phyloP scores from a whole-genome alignment of 2,113 vertebrate species.

The Zosterops pallidus region DNA sequence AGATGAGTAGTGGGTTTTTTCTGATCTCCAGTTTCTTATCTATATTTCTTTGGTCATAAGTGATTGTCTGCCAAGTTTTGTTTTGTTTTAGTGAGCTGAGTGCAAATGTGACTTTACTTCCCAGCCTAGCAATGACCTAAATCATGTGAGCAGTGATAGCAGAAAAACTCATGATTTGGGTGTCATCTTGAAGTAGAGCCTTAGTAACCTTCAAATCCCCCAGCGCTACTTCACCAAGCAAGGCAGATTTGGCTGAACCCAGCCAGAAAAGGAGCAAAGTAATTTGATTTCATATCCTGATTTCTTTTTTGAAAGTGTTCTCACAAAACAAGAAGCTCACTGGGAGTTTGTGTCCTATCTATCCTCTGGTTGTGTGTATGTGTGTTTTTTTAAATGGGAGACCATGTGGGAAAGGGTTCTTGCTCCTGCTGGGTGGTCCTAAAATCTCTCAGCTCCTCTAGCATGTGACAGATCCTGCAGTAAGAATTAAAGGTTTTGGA shows the following conservation, averaged over 20 bases:
- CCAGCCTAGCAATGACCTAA: not conserved
- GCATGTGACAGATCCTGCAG: slow-evolving; percentile 39
- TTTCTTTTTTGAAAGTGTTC: not conserved
- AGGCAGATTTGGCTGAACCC: not conserved
- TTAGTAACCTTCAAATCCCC: not conserved
- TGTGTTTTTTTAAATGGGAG: not conserved
- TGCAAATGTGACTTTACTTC: not conserved
- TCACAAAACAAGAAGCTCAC: not conserved
- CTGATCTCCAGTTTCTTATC: slow-evolving; percentile 44
- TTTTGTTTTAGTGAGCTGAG: not conserved
- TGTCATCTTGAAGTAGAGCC: not conserved
- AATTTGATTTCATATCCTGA: not conserved
- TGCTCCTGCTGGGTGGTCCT: slow-evolving; percentile 43
- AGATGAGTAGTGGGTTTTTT: not conserved
- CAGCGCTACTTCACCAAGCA: not conserved
- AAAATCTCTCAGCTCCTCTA: not conserved
- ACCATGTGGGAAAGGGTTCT: not conserved
- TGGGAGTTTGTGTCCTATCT: not conserved
- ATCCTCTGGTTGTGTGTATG: not conserved
- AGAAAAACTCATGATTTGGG: not conserved
- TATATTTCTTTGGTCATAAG: not conserved
- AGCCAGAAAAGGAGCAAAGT: not conserved
- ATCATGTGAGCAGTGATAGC: not conserved
- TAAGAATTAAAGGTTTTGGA: slow-evolving; percentile 55
- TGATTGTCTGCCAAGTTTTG: not conserved